Percentiles rank a stretch among this genome's conserved stretches.
Evolutionary conservation across 2,888 invertebrate genomes (phyloP).

Genomic region (Entomobrya proxima): DNA sequence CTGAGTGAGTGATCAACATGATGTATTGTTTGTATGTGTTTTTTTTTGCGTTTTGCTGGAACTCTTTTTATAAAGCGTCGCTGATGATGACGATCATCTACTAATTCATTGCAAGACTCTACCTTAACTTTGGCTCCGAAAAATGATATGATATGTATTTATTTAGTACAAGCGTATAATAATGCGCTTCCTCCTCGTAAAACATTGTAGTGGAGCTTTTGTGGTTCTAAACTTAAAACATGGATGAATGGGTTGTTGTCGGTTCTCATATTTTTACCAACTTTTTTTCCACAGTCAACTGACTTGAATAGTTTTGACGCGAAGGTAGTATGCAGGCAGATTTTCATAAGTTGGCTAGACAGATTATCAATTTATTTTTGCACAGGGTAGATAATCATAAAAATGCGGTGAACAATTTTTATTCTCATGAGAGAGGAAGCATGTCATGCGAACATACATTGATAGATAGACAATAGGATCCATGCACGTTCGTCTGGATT

Average conservation of each 20-base stretch:
- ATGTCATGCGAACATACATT: too few species aligned
- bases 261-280: background rate
- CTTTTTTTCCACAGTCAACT: background rate
- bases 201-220: background rate
- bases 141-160: background rate
- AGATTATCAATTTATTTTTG: conserved; percentile 19
- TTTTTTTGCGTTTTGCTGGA: background rate
- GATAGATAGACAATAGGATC: too few species aligned
- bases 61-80: background rate
- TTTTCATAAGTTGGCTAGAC: background rate
- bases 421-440: too few species aligned
- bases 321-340: background rate
- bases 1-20: background rate
- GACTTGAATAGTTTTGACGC: background rate
- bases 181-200: background rate
- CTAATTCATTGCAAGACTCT: background rate
- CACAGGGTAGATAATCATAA: too few species aligned
- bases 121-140: background rate
- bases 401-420: too few species aligned
- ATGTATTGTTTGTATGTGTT: background rate
- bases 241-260: conserved; percentile 28
- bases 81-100: background rate
- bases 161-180: background rate
- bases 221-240: conserved; percentile 1
- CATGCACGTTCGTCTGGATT: too few species aligned